Conservation (phyloP, 2,888 invertebrate genomes). For the Tethea ocularis region DNA sequence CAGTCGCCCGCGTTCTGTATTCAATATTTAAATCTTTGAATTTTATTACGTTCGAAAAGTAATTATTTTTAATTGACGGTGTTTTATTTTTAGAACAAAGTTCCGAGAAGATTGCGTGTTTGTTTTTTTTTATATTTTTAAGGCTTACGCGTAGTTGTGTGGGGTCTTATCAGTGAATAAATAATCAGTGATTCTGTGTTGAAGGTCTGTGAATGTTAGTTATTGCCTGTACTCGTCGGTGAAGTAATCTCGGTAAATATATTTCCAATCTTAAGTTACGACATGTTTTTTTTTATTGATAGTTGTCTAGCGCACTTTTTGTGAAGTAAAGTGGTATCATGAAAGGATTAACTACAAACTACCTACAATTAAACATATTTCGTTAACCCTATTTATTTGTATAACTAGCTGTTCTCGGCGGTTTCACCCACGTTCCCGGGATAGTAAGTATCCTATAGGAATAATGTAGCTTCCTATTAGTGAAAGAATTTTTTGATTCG, state of each 20-base stretch:
- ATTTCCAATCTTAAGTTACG: conserved; percentile 47
- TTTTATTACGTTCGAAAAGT: conserved; percentile 23
- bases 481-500: too few species aligned
- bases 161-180: neutral
- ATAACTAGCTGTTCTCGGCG: too few species aligned
- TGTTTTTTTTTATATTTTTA: neutral
- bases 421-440: too few species aligned
- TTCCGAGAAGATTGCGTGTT: neutral
- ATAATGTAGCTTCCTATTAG: too few species aligned
- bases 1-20: conserved; percentile 55
- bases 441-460: too few species aligned
- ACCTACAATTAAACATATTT: too few species aligned
- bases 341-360: too few species aligned
- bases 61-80: conserved; percentile 17
- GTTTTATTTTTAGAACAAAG: conserved; percentile 13
- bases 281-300: conserved; percentile 55
- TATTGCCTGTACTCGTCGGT: conserved; percentile 30
- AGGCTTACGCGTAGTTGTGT: neutral
- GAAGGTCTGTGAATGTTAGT: conserved; percentile 52
- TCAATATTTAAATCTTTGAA: conserved; percentile 33
- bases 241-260: conserved; percentile 54
- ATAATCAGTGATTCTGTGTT: conserved; percentile 12
- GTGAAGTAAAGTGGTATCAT: conserved; percentile 15
- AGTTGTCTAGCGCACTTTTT: conserved; percentile 27
- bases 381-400: too few species aligned